Base-by-base conservation (phyloP, 2,113 vertebrate genomes). In the Raphicerus campestris region DNA sequence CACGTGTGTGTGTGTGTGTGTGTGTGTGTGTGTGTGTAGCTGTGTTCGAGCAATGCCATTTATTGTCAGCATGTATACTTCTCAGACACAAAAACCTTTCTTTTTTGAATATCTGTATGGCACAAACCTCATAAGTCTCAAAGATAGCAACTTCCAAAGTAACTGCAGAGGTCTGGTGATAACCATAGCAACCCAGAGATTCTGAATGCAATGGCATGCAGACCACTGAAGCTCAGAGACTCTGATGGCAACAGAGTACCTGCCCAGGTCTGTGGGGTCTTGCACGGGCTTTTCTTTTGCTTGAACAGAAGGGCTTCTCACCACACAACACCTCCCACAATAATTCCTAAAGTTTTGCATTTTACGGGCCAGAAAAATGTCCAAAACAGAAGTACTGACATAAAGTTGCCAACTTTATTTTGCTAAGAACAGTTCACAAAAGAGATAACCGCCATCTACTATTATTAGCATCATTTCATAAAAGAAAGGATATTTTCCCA, bases 141-240 rank as follows among this genome's bases (percentile, higher is more conserved):
- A 94, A 95, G 88, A 93, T 49, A 88, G 92, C 96, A 96, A 97
- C 98, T 98, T 98, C 93, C 98, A 96, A 95, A 95, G 95, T 98
- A 98, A 98, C 98, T 98, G 96, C 96, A 98, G 94, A 98, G 98
- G 96, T 97, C 89, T 98, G 94, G 94, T 81, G 51, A 98, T 98
- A 98, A 98, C 98, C 98, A 98, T 98, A 98, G 98, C 98, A 98
- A 98, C 97, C 95, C 63, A 58, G 95, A 97, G 97, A 97, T 98
- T 98, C 85, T n/a, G 51, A 85, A 32, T 89, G 96, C 96, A 96
- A 97, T 95, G 92, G 94, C 97, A 96, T 90, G 95, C 94, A 98
- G 97, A 97, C 97, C 53, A 60, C 93, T 78, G 96, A 61, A 42
- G 97, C 97, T 94, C 45, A 51, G 96, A 87, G 95, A 96, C 91